phyloP scores from a whole-genome alignment of 2,113 vertebrate genomes.

The Pagrus major region DNA sequence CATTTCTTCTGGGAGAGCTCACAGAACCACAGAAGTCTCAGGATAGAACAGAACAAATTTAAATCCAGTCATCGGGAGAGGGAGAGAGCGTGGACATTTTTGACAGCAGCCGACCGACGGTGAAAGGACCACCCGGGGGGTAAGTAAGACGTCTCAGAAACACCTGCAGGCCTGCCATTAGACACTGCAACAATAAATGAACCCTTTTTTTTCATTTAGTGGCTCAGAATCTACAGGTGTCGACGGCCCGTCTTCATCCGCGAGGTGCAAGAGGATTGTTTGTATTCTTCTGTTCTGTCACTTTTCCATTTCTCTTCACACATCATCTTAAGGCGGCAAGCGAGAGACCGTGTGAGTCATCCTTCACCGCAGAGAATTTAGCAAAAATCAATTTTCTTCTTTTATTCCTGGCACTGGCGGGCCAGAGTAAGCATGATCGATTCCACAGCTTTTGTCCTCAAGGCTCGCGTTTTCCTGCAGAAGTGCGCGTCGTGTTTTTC shows the following conservation, averaged over 20 bases:
- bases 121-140: background rate
- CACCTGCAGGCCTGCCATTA: constrained; percentile 1
- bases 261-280: constrained; percentile 17
- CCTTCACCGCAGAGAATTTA: constrained; percentile 66
- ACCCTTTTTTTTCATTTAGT: constrained; percentile 13
- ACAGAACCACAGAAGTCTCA: constrained; percentile 33
- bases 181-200: constrained; percentile 12
- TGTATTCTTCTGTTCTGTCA: constrained; percentile 33
- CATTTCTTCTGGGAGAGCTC: constrained; percentile 64
- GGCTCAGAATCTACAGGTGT: constrained; percentile 24
- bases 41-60: constrained; percentile 49
- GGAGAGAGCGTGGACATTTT: constrained; percentile 13
- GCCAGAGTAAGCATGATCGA: constrained; percentile 51
- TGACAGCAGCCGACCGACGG: constrained; percentile 20
- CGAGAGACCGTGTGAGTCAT: constrained; percentile 71
- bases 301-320: constrained; percentile 33
- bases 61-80: constrained; percentile 4
- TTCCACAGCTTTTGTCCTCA: constrained; percentile 47
- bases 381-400: constrained; percentile 70
- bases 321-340: constrained; percentile 43
- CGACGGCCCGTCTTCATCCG: constrained; percentile 18
- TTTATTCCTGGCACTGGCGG: constrained; percentile 35
- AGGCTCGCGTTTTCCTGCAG: constrained; percentile 17
- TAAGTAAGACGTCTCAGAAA: constrained; percentile 3
- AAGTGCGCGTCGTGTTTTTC: constrained; percentile 9